These are phyloP conservation scores for Thaumetopoea pityocampa DNA, from an alignment of 1,140 invertebrate genomes.

Conservation along the genomic window DNA sequence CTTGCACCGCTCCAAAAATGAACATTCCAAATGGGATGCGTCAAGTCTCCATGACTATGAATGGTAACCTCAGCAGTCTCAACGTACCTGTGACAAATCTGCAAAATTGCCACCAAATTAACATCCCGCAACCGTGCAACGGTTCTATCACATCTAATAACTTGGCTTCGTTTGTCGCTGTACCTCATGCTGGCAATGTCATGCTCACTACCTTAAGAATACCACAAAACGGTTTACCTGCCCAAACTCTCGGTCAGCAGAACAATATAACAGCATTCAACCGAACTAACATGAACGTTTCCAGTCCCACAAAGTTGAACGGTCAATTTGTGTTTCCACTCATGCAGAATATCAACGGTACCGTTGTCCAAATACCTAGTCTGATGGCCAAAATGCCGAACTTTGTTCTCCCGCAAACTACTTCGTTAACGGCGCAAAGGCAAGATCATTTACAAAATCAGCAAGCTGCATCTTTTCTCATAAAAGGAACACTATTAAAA, in stretches of 20 bases:
- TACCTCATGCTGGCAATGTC: conserved; percentile 71
- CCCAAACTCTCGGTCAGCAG: conserved; percentile 51
- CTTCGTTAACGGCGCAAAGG: conserved; percentile 48
- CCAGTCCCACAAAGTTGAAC: conserved; percentile 69
- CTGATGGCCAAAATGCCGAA: conserved; percentile 71
- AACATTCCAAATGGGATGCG: conserved; percentile 60
- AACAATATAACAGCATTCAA: conserved; percentile 55
- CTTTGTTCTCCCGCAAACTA: conserved; percentile 61
- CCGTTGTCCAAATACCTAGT: conserved; percentile 72
- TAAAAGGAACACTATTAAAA: conserved; percentile 71
- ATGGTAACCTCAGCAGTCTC: conserved; percentile 49
- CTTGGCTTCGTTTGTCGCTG: conserved; percentile 57
- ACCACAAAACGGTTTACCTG: conserved; percentile 63
- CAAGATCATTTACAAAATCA: conserved; percentile 64
- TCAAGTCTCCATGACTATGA: conserved; percentile 60
- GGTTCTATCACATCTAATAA: conserved; percentile 55
- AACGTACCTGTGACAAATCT: conserved; percentile 59
- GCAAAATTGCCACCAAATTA: conserved; percentile 63
- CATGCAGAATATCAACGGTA: conserved; percentile 71
- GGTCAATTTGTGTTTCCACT: conserved; percentile 70
- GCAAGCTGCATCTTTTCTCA: conserved; percentile 62
- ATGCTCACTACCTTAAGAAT: conserved; percentile 74
- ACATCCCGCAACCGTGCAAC: conserved; percentile 54
- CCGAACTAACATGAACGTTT: conserved; percentile 60
- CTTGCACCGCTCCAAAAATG: conserved; percentile 49